Conservation (phyloP, 2,797 vertebrate species). For the Protonibea diacanthus region DNA sequence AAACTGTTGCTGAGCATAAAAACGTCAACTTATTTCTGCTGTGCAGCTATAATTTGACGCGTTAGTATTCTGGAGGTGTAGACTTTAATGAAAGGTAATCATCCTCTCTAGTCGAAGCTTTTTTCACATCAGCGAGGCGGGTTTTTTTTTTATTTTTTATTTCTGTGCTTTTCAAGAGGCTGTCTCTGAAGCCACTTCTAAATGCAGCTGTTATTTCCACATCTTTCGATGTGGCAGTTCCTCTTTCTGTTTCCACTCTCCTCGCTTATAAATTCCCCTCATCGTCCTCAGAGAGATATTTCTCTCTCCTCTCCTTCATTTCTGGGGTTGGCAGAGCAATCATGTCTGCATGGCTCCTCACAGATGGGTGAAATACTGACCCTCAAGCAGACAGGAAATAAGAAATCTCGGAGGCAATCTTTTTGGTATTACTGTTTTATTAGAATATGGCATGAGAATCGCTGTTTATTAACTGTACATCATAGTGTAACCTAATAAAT, state of each 20-base stretch:
- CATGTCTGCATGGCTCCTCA: conserved; percentile 26
- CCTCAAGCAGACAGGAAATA: conserved; percentile 43
- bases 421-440: conserved; percentile 83
- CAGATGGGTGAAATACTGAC: conserved; percentile 32
- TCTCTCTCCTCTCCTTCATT: conserved; percentile 19
- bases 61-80: conserved; percentile 44
- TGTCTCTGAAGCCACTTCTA: conserved; percentile 59
- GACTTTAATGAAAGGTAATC: conserved; percentile 54
- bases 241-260: conserved; percentile 29
- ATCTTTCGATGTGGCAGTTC: conserved; percentile 37
- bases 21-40: conserved; percentile 30
- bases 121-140: conserved; percentile 40
- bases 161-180: conserved; percentile 50
- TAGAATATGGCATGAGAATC: conserved; percentile 82
- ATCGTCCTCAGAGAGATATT: conserved; percentile 37
- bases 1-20: not conserved
- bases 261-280: conserved; percentile 15
- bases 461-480: conserved; percentile 80
- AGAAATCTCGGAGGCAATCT: conserved; percentile 22
- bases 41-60: conserved; percentile 46
- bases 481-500: conserved; percentile 79
- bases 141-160: conserved; percentile 50
- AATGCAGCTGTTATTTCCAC: conserved; percentile 65
- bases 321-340: conserved; percentile 24
- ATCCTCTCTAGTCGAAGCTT: conserved; percentile 45